A percentile compares a stretch with the other conserved stretches of the same genome.
Evolutionary conservation across 2,888 invertebrate genomes (phyloP).

Genomic region (Parnassius mnemosyne): DNA sequence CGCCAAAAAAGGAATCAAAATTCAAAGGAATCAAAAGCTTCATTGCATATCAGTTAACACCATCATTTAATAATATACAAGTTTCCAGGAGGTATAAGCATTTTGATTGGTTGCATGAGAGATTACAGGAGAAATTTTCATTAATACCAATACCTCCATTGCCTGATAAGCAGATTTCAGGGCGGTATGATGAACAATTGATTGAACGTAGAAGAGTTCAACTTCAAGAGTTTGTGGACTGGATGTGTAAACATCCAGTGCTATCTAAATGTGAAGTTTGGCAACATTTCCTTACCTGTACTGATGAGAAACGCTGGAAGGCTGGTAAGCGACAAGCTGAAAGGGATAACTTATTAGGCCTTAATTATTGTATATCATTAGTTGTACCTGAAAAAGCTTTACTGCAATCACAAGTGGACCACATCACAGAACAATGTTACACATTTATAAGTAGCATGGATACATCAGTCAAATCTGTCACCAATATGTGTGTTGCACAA

Average conservation of each 20-base stretch:
- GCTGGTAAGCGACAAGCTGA: constrained; percentile 97
- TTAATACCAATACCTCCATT: constrained; percentile 97
- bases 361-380: constrained; percentile 94
- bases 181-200: constrained; percentile 97
- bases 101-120: constrained; percentile 99
- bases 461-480: constrained; percentile 90
- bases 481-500: constrained; percentile 90
- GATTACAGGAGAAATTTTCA: constrained; percentile 95
- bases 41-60: constrained; percentile 97
- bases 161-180: constrained; percentile 98
- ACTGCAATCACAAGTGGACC: constrained; percentile 87
- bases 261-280: constrained; percentile 95
- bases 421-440: constrained; percentile 90
- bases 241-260: constrained; percentile 98
- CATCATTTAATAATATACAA: constrained; percentile 96
- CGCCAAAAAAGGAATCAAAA: constrained; percentile 98
- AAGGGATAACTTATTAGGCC: constrained; percentile 93
- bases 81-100: constrained; percentile 98
- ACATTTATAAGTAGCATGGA: constrained; percentile 93
- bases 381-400: constrained; percentile 91
- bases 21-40: constrained; percentile 98
- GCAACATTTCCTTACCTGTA: constrained; percentile 98
- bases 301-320: constrained; percentile 99
- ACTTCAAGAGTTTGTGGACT: constrained; percentile 97
- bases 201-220: constrained; percentile 96